phyloP scores from a whole-genome alignment of 2,797 vertebrate genomes.

The Myripristis murdjan region DNA sequence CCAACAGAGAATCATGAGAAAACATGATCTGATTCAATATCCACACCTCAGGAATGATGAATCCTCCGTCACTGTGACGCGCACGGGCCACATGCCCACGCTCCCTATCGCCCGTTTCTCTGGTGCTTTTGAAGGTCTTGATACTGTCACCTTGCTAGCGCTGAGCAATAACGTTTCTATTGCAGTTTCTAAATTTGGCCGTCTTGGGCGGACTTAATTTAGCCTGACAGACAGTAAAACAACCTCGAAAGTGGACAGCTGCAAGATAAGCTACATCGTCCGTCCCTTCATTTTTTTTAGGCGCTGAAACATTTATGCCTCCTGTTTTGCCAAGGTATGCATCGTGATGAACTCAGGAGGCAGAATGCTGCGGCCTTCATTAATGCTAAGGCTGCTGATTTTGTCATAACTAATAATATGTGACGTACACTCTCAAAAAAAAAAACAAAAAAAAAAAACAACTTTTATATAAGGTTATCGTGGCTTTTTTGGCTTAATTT shows the following conservation, averaged over 20 bases:
- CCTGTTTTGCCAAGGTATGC: background rate
- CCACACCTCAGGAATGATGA: slow-evolving; percentile 8
- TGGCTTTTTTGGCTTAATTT: too few species aligned
- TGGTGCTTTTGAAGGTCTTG: too few species aligned
- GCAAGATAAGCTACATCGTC: too few species aligned
- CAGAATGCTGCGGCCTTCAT: background rate
- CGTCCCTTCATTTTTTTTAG: background rate
- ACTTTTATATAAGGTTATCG: background rate
- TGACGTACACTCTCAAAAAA: background rate
- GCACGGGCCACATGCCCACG: too few species aligned
- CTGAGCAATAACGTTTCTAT: background rate
- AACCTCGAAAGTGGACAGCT: too few species aligned
- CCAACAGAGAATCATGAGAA: slow-evolving; percentile 20
- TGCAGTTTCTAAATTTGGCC: background rate
- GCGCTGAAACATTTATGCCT: background rate
- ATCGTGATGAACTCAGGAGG: background rate
- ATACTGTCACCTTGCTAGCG: too few species aligned
- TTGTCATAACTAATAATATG: background rate
- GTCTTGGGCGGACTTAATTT: background rate
- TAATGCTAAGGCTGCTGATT: background rate
- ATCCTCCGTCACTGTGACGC: background rate
- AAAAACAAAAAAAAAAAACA: background rate
- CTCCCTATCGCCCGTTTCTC: too few species aligned
- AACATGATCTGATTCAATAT: slow-evolving; percentile 19
- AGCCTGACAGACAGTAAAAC: too few species aligned